Conservation (phyloP, 2,888 invertebrate genomes). For the Tineola bisselliella region DNA sequence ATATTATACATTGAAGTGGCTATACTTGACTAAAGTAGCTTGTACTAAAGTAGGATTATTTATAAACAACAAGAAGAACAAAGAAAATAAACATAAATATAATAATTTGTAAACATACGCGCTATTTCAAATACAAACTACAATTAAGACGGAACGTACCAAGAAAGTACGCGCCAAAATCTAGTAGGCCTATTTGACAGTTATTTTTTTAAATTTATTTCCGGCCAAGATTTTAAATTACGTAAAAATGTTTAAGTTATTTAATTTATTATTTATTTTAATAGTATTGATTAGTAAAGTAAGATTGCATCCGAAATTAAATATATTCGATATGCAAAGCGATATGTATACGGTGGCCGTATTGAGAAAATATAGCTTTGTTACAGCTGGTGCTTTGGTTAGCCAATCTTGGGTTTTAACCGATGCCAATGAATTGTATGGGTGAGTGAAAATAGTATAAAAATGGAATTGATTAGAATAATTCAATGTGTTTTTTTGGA, state of each 20-base stretch:
- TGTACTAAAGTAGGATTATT: too few relatives aligned
- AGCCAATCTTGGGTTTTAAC: constrained; percentile 47
- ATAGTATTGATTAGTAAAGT: background rate
- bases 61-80: too few relatives aligned
- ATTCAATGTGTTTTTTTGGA: background rate
- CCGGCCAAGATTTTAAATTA: background rate
- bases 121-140: too few relatives aligned
- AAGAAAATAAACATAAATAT: too few relatives aligned
- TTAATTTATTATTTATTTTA: background rate
- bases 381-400: constrained; percentile 45
- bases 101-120: too few relatives aligned
- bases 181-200: too few relatives aligned
- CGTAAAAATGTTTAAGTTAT: background rate
- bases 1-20: too few relatives aligned
- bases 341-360: constrained; percentile 27
- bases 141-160: too few relatives aligned
- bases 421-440: constrained; percentile 36
- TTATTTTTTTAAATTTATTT: background rate
- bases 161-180: background rate
- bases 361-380: constrained; percentile 33
- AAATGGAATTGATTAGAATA: too few relatives aligned
- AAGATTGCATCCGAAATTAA: background rate
- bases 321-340: background rate
- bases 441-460: constrained; percentile 34
- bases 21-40: too few relatives aligned